Evolutionary conservation across 2,888 invertebrate species (phyloP), one percentile per base, ranked within the genome.

Genomic region (Hyposoter didymator): DNA sequence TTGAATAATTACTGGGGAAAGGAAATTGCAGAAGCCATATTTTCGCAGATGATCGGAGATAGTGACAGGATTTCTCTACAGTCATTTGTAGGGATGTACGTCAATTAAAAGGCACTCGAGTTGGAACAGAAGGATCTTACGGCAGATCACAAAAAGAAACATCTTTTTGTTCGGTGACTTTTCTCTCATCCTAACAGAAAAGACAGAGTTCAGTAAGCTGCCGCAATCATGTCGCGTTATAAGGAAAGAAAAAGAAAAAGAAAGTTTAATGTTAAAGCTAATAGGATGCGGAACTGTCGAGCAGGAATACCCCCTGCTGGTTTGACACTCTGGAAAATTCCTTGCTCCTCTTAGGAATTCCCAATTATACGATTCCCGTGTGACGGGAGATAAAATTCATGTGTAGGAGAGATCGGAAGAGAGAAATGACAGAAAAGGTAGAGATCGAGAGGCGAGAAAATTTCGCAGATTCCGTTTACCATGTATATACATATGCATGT

Each of bases 291-390:
- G 45, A 73, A 78, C 49, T 73, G 17, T 69, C 52, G 62, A 52
- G 59, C 35, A 66, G 66, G 28, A 39, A 62, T 75, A 22, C 32
- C 28, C 45, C 28, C 66, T 39, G 67, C 78, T 52, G 73, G 49
- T 74, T 59, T 52, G 76, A 81, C 59, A 73, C 70, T 67, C 70
- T 28, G 62, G 66, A 78, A 82, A 69, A 70, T 82, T 81, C 73
- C 69, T 74, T 47, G 70, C 32, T 52, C 59, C 76, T 73, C 73
- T 67, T 70, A 74, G 82, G 84, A 85, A 85, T 85, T 82, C 81
- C 82, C 84, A 85, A 82, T 85, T 85, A 85, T 85, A 78, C 70
- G 78, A 84, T 85, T 82, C 76, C 82, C 82, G 73, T 78, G 81
- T 78, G 84, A 82, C 78, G 64, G 45, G 22, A 64, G 78, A 82